Evolutionary conservation across 2,888 invertebrate species (phyloP).

Genomic region (Heliconius hortense): DNA sequence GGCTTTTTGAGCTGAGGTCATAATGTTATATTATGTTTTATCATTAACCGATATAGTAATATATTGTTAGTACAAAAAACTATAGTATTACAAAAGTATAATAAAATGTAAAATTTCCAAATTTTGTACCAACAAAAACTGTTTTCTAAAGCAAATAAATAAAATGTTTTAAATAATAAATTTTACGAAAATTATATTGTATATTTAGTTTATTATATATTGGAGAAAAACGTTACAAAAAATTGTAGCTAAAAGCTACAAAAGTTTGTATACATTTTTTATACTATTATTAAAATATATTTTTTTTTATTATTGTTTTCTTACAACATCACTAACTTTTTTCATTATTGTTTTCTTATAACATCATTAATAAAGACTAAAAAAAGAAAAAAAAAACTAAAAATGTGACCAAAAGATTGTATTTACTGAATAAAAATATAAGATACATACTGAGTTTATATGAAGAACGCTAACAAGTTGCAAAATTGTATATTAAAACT

Average conservation of each 20-base stretch:
- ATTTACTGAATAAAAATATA: constrained; percentile 67
- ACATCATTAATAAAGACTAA: neutral
- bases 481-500: constrained; percentile 4
- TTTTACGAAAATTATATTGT: neutral
- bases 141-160: neutral
- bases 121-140: neutral
- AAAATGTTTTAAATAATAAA: neutral
- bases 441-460: constrained; percentile 59
- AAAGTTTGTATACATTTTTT: neutral
- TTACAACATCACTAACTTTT: neutral
- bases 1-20: neutral
- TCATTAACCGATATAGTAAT: neutral
- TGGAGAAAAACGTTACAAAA: neutral
- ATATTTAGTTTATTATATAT: neutral
- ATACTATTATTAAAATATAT: neutral
- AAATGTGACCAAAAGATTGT: constrained; percentile 69
- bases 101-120: neutral
- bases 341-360: neutral
- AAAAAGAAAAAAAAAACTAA: constrained; percentile 45
- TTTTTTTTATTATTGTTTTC: neutral
- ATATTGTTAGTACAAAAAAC: neutral
- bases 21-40: neutral
- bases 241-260: too few relatives aligned
- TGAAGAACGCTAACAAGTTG: constrained; percentile 26
- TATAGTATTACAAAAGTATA: neutral